These are phyloP conservation scores for Ammospiza caudacuta DNA, from an alignment of 2,113 vertebrate species.

Conservation along the genomic window DNA sequence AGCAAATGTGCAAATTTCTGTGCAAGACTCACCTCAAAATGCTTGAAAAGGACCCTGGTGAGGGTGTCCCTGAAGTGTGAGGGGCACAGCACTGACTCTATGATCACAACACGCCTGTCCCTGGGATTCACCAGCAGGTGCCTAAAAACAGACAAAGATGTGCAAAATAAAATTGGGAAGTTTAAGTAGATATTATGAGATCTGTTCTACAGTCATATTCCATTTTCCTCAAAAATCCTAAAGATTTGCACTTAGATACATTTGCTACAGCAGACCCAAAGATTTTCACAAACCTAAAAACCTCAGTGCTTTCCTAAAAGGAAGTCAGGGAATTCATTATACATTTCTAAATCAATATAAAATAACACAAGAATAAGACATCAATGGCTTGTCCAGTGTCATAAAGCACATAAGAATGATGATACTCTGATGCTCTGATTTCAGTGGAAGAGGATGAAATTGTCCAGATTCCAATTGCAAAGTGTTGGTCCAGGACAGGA, in stretches of 20 bases:
- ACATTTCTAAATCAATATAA: not conserved
- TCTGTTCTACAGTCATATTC: not conserved
- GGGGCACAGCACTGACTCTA: conserved; percentile 94
- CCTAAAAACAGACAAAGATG: conserved; percentile 59
- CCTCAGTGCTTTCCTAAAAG: accelerated
- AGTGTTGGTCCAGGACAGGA: not conserved
- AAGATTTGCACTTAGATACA: not conserved
- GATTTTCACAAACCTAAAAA: not conserved
- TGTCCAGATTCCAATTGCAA: not conserved
- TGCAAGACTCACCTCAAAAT: conserved; percentile 88
- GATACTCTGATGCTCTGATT: not conserved
- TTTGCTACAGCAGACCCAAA: not conserved
- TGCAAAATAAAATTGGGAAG: not conserved
- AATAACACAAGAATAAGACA: not conserved
- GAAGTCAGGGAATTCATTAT: not conserved
- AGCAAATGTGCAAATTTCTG: not conserved
- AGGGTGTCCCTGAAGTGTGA: conserved; percentile 97
- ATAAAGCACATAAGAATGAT: not conserved
- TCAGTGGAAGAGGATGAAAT: not conserved
- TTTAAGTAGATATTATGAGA: not conserved
- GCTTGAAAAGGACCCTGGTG: conserved; percentile 95
- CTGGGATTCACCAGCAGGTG: conserved; percentile 97
- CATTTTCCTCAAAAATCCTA: not conserved
- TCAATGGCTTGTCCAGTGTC: not conserved
- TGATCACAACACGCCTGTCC: conserved; percentile 94